phyloP scores from a whole-genome alignment of 2,113 vertebrate genomes.

The Hippocampus guttulatus region DNA sequence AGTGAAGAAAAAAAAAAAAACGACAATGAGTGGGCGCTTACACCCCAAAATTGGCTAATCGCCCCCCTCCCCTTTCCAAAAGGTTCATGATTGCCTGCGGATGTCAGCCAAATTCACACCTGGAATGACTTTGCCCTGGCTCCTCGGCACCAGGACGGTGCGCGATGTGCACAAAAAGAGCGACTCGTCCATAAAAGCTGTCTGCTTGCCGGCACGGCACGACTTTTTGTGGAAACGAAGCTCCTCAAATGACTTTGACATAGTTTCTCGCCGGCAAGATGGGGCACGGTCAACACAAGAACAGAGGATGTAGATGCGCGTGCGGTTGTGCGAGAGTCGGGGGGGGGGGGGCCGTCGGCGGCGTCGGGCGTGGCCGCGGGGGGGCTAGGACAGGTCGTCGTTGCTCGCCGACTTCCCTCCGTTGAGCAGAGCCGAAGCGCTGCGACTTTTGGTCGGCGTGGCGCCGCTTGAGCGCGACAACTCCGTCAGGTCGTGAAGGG shows the following conservation, averaged over 20 bases:
- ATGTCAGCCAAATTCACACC: background rate
- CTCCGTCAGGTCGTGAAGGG: constrained; percentile 96
- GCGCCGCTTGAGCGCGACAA: constrained; percentile 93
- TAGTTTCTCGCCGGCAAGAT: background rate
- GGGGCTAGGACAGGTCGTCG: constrained; percentile 92
- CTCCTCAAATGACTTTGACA: background rate
- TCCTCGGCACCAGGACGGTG: too few species aligned
- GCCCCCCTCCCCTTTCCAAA: too few species aligned
- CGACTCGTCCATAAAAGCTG: too few species aligned
- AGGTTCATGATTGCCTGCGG: too few species aligned
- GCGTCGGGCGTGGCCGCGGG: constrained; percentile 4
- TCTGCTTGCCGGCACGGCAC: too few species aligned
- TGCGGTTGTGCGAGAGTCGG: background rate
- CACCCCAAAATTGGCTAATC: too few species aligned
- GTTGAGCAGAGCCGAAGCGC: constrained; percentile 90
- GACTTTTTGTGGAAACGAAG: background rate
- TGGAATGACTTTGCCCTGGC: too few species aligned
- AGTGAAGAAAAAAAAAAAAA: too few species aligned
- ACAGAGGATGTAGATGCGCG: background rate
- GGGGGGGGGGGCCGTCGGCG: constrained; percentile 9
- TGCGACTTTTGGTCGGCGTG: constrained; percentile 96
- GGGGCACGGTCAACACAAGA: background rate
- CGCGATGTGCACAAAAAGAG: too few species aligned
- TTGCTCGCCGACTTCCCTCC: constrained; percentile 95
- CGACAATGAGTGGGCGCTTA: too few species aligned